Evolutionary conservation across 2,113 vertebrate species (phyloP), one percentile per base, ranked within the genome.

Genomic region (Ptilorrhoa leucosticta): DNA sequence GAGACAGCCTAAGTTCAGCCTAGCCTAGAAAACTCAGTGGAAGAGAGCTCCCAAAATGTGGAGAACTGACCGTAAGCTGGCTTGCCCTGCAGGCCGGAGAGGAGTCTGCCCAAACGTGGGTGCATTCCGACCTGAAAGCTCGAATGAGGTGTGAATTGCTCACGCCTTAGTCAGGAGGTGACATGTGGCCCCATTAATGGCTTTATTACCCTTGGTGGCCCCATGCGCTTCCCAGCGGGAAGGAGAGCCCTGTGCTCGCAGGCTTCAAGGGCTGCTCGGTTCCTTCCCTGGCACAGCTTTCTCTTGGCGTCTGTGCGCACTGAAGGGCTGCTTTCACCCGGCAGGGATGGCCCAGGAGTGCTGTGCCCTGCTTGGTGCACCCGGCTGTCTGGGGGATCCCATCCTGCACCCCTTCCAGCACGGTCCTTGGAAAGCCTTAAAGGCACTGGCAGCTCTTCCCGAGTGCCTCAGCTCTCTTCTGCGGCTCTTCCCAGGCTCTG

Each of bases 261-360:
- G 69, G 8, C 23, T 87, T 45, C 15, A 7, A 16, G 39, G n/a
- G 65, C 57, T 69, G 71, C 76, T 72, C 0, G 0, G 13, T 39
- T 76, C 57, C 60, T 69, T 15, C 65, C 28, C 69, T 6, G 10
- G 39, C 37, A 16, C n/a, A 18, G 5, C 11, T 44, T 20, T 13
- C 10, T 13, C 33, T 12, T 5, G 31, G 22, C 48, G 48, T 17
- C 64, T 4, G 4, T 7, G 30, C 51, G 47, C 22, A 0, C 40
- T 5, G 13, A 42, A 3, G 8, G 15, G 23, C 68, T 40, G 26
- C 33, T 70, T 47, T 27, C 20, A 9, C 15, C 1, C 0, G 4
- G 10, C 73, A 47, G 39, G 17, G 42, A 15, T 40, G 65, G 20
- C 16, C 4, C 6, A 0, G 28, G 31, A 53, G 11, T 2, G 0